These are phyloP conservation scores for Calameuta pallipes DNA, from an alignment of 2,888 invertebrate species.

Conservation along the genomic window DNA sequence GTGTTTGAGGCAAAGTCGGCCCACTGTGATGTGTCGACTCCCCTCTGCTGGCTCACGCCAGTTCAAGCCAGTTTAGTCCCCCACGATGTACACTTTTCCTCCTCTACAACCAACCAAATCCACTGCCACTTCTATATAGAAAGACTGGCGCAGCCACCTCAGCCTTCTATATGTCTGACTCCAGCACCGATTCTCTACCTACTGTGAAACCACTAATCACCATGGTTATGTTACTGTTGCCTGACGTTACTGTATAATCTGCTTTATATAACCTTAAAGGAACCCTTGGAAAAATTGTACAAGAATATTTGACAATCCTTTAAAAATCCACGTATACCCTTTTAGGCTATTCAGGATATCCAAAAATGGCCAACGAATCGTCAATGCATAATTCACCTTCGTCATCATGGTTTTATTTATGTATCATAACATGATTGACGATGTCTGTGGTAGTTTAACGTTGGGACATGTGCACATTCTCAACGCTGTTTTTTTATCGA, in stretches of 20 bases:
- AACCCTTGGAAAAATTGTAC: neutral
- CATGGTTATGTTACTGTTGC: neutral
- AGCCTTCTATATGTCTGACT: neutral
- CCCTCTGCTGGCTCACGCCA: constrained; percentile 50
- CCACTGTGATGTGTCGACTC: constrained; percentile 25
- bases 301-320: neutral
- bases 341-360: neutral
- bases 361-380: neutral
- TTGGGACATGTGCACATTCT: neutral
- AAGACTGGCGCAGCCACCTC: neutral
- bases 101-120: constrained; percentile 7
- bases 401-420: neutral
- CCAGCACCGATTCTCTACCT: neutral
- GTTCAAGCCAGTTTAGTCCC: constrained; percentile 56
- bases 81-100: constrained; percentile 19
- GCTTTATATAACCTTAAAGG: neutral
- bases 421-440: neutral
- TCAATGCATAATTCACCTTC: neutral
- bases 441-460: neutral
- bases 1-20: constrained; percentile 15
- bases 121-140: neutral
- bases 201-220: neutral
- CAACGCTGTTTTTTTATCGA: neutral
- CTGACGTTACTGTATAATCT: neutral
- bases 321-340: neutral